These are phyloP conservation scores for Balaeniceps rex DNA, from an alignment of 2,113 vertebrate species.

Conservation along the genomic window DNA sequence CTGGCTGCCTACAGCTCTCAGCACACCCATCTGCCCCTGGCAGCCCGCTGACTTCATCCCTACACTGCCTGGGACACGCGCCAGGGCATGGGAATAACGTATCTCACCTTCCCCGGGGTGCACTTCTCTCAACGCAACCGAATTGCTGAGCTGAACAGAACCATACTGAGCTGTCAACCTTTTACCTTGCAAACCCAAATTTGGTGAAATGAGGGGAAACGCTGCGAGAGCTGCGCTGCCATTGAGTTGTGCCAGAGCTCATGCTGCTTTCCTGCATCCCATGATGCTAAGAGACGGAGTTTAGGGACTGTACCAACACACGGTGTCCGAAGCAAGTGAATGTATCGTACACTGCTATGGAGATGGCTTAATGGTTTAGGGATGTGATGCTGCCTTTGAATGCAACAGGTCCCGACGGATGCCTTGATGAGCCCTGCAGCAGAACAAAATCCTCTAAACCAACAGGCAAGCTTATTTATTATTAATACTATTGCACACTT, in stretches of 20 bases:
- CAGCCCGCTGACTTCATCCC: conserved; percentile 11
- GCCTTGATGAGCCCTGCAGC: neutral
- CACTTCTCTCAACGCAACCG: neutral
- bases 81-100: neutral
- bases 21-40: conserved; percentile 24
- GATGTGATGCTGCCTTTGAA: neutral
- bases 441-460: conserved; percentile 22
- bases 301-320: neutral
- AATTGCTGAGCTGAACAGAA: conserved; percentile 2
- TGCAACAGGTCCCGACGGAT: neutral
- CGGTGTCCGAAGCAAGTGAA: accelerated
- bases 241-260: neutral
- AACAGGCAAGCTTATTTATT: conserved; percentile 8
- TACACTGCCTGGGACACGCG: neutral
- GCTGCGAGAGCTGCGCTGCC: neutral
- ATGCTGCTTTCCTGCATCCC: neutral
- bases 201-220: neutral
- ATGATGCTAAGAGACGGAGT: accelerated
- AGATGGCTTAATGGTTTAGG: neutral
- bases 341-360: neutral
- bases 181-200: neutral
- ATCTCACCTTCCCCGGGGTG: neutral
- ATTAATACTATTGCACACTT: neutral
- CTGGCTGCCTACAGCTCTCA: conserved; percentile 15
- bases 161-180: neutral